Conservation (phyloP, 2,797 vertebrate genomes). For the Melanotaenia boesemani region DNA sequence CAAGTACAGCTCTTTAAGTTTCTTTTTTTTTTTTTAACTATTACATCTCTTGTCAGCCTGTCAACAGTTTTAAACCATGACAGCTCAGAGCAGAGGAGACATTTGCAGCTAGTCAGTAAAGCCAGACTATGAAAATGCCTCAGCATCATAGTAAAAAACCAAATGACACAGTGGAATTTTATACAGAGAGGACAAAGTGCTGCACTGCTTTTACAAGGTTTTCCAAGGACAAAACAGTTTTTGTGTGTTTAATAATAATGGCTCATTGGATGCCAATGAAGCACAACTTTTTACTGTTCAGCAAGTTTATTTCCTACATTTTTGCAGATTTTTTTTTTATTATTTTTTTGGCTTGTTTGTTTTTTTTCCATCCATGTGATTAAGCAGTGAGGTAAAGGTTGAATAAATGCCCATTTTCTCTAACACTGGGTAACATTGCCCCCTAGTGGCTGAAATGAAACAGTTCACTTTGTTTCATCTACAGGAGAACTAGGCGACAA, state of each 20-base stretch:
- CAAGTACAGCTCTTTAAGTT: constrained; percentile 50
- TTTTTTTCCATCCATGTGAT: constrained; percentile 32
- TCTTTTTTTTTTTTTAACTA: constrained; percentile 30
- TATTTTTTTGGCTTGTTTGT: neutral
- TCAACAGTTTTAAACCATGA: constrained; percentile 53
- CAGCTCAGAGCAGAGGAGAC: constrained; percentile 42
- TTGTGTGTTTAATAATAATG: constrained; percentile 61
- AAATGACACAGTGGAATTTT: constrained; percentile 44
- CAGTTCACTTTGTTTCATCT: neutral
- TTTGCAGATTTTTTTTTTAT: constrained; percentile 20
- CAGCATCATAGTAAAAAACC: constrained; percentile 25
- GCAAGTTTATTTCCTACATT: constrained; percentile 49
- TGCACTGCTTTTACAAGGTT: constrained; percentile 26
- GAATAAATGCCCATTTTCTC: constrained; percentile 26
- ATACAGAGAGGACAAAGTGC: constrained; percentile 33
- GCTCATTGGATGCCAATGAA: constrained; percentile 50
- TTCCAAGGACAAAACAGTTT: constrained; percentile 47
- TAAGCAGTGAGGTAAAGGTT: constrained; percentile 47
- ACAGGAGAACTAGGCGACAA: constrained; percentile 92
- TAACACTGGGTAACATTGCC: constrained; percentile 66
- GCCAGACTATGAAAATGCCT: constrained; percentile 46
- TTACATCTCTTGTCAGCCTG: constrained; percentile 24
- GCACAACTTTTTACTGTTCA: constrained; percentile 44
- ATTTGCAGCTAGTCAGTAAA: constrained; percentile 41
- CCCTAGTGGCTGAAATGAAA: constrained; percentile 64